phyloP scores from a whole-genome alignment of 2,888 invertebrate genomes.

The Eulithis testata region DNA sequence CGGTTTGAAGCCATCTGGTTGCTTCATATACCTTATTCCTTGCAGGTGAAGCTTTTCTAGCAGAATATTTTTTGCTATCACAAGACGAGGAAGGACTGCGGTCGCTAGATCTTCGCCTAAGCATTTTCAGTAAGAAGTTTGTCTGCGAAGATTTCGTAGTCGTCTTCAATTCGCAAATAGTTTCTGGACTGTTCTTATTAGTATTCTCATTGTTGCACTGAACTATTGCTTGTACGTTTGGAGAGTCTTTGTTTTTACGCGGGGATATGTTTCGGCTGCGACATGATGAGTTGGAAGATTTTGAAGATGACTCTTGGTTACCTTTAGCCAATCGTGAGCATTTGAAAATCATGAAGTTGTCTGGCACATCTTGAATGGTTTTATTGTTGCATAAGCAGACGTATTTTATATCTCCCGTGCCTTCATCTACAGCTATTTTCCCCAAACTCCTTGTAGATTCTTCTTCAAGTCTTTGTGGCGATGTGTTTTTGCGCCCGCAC shows the following conservation, averaged over 20 bases:
- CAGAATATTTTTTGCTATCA: conserved; percentile 22
- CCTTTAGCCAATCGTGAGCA: conserved; percentile 60
- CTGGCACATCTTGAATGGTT: conserved; percentile 49
- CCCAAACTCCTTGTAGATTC: conserved; percentile 42
- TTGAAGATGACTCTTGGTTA: conserved; percentile 46
- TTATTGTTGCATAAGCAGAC: conserved; percentile 67
- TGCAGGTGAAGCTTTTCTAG: conserved; percentile 23
- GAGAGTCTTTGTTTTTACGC: conserved; percentile 23
- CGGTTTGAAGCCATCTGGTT: conserved; percentile 72
- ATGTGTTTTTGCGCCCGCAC: conserved; percentile 20
- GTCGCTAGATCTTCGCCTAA: conserved; percentile 44
- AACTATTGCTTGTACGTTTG: conserved; percentile 1
- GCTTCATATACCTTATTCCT: conserved; percentile 53
- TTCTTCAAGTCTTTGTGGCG: conserved; percentile 28
- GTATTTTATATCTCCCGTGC: conserved; percentile 61
- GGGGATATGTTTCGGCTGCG: conserved; percentile 19
- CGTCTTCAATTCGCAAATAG: conserved; percentile 35
- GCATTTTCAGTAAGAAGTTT: conserved; percentile 55
- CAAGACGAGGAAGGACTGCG: conserved; percentile 43
- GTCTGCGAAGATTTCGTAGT: conserved; percentile 71
- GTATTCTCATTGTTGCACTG: conserved; percentile 12
- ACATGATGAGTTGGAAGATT: conserved; percentile 24
- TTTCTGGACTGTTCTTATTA: conserved; percentile 8
- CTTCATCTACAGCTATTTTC: conserved; percentile 46
- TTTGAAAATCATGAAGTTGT: conserved; percentile 66